These are phyloP conservation scores for Neuroscelio doddi DNA, from an alignment of 2,888 invertebrate genomes.

Conservation along the genomic window DNA sequence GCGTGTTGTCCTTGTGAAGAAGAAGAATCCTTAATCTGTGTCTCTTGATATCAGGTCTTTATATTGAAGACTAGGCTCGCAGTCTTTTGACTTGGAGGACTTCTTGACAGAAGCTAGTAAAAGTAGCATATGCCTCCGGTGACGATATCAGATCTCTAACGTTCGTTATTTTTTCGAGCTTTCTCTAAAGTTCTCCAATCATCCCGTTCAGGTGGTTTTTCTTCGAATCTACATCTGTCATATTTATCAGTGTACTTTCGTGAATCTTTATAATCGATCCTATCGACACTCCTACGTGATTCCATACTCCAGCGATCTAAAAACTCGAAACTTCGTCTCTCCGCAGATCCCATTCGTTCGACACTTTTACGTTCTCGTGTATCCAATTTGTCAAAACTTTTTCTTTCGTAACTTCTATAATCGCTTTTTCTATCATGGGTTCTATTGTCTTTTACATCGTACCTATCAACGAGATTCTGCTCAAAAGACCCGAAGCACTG, in stretches of 20 bases:
- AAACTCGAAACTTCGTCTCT: constrained; percentile 57
- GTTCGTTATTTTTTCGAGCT: constrained; percentile 65
- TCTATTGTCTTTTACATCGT: constrained; percentile 50
- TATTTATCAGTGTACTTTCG: no score
- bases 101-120: no score
- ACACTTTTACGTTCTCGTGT: constrained; percentile 54
- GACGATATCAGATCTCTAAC: no score
- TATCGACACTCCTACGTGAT: constrained; percentile 50
- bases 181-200: constrained; percentile 68
- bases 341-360: constrained; percentile 52
- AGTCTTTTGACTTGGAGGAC: no score
- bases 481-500: constrained; percentile 60
- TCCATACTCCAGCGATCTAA: constrained; percentile 53
- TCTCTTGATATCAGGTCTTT: no score
- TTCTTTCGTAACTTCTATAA: constrained; percentile 46
- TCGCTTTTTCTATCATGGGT: constrained; percentile 46
- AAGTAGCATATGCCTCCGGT: no score
- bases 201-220: constrained; percentile 64
- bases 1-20: no score
- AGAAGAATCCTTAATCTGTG: no score
- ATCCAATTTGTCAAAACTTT: constrained; percentile 53
- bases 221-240: constrained; percentile 55
- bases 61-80: no score
- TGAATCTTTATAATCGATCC: constrained; percentile 50
- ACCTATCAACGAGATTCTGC: constrained; percentile 44